These are phyloP conservation scores for Argyresthia albistria DNA, from an alignment of 2,888 invertebrate genomes.

Conservation along the genomic window DNA sequence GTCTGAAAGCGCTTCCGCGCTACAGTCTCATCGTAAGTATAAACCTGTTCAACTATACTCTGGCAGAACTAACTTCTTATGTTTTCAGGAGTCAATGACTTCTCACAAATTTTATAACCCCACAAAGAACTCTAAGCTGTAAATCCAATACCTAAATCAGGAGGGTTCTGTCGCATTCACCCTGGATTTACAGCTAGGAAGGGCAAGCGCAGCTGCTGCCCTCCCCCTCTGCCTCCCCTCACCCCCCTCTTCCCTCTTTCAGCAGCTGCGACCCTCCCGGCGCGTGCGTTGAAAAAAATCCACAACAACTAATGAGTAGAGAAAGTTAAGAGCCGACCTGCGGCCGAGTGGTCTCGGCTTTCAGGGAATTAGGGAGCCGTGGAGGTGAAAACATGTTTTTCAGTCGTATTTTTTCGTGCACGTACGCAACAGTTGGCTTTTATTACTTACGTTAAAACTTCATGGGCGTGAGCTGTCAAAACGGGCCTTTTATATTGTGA, in stretches of 20 bases:
- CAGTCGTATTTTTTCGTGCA: too few species aligned
- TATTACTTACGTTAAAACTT: background rate
- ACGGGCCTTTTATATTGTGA: too few species aligned
- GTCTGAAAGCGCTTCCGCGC: too few species aligned
- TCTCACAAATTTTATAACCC: too few species aligned
- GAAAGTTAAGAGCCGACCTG: conserved; percentile 10
- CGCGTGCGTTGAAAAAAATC: conserved; percentile 7
- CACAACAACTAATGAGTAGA: conserved; percentile 8
- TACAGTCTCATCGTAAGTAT: too few species aligned
- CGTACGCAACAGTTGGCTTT: too few species aligned
- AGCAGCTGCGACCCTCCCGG: conserved; percentile 7
- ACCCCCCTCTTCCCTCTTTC: background rate
- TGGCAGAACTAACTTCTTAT: too few species aligned
- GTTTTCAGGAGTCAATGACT: too few species aligned
- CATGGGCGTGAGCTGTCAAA: background rate
- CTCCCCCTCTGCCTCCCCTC: background rate
- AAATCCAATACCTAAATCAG: too few species aligned
- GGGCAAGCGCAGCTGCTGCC: conserved; percentile 35
- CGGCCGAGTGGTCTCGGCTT: conserved; percentile 8
- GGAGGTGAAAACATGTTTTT: background rate
- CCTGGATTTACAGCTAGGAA: conserved; percentile 27
- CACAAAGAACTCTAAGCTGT: too few species aligned
- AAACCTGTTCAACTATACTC: too few species aligned
- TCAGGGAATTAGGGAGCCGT: background rate
- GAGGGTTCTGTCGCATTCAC: conserved; percentile 17